A percentile compares a stretch with the other conserved stretches of the same genome.
Conservation (phyloP, 2,113 vertebrate species). For the Phocoena phocoena region DNA sequence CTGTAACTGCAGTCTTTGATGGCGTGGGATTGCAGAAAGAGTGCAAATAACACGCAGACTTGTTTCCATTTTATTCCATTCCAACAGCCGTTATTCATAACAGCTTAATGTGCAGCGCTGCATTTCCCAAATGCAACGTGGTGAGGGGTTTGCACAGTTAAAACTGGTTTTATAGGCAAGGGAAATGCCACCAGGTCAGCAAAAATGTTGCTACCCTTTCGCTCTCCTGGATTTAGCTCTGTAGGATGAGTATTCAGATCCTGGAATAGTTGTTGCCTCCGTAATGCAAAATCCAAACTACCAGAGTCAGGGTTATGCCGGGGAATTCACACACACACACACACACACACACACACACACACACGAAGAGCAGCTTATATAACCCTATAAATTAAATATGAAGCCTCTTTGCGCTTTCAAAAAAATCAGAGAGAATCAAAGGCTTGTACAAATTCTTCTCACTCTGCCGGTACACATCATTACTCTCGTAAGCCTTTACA, state of each 20-base stretch:
- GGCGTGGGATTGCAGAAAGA: constrained; percentile 78
- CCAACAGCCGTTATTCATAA: constrained; percentile 85
- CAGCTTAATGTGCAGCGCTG: constrained; percentile 81
- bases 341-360: background rate
- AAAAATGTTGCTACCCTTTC: constrained; percentile 73
- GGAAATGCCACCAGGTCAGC: constrained; percentile 81
- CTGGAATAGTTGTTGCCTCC: constrained; percentile 72
- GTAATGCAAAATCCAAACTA: constrained; percentile 71
- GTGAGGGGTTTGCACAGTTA: constrained; percentile 80
- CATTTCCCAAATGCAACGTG: constrained; percentile 80
- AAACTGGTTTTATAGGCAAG: constrained; percentile 83
- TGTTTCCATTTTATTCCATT: constrained; percentile 81
- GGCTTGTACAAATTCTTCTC: constrained; percentile 43
- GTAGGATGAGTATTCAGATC: constrained; percentile 69
- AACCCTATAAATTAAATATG: constrained; percentile 66
- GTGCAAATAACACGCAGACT: constrained; percentile 85
- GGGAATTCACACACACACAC: background rate
- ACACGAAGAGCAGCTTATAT: constrained; percentile 26
- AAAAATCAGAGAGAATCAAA: constrained; percentile 66
- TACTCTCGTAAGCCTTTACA: background rate
- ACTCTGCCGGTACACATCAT: constrained; percentile 51
- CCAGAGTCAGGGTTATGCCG: constrained; percentile 64
- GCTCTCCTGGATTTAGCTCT: constrained; percentile 71
- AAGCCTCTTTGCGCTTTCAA: constrained; percentile 65
- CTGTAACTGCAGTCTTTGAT: constrained; percentile 74